A percentile compares a stretch with the other conserved stretches of the same genome.
These are phyloP conservation scores for Zoanthus solanderi DNA, from an alignment of 92 coral and sea anemone species.

Conservation along the genomic window DNA sequence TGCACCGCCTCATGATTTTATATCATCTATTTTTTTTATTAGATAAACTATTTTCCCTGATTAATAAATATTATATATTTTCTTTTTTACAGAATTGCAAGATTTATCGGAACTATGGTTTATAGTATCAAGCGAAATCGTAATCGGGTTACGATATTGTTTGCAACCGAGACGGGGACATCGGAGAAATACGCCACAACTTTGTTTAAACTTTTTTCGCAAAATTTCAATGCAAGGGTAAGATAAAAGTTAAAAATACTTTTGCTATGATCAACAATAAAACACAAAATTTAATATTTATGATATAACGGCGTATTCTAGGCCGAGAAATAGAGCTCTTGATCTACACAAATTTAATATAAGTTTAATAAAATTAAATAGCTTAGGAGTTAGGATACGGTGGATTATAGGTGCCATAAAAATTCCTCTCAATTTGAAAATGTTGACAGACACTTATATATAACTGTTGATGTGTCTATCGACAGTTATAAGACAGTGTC, in stretches of 20 bases:
- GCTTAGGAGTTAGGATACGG: no score
- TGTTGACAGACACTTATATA: no score
- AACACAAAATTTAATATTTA: no score
- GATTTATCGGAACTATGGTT: background rate
- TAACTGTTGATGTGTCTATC: no score
- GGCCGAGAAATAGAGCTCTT: no score
- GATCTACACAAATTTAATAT: no score
- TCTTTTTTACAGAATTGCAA: background rate
- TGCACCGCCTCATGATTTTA: background rate
- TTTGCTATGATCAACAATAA: background rate
- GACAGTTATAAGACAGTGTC: no score
- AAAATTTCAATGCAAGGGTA: conserved; percentile 17
- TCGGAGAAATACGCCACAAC: conserved; percentile 19
- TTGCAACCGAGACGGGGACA: conserved; percentile 29
- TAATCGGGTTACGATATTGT: background rate
- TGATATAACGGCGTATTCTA: no score
- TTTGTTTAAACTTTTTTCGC: background rate
- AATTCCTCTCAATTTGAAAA: no score
- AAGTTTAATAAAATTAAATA: no score
- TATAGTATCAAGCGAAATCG: conserved; percentile 1
- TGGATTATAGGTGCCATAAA: no score
- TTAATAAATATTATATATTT: background rate
- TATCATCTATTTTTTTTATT: no score
- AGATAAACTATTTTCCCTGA: background rate
- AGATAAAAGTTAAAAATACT: background rate